Base-by-base conservation (phyloP, 2,888 invertebrate genomes). In the Tanypteryx hageni region DNA sequence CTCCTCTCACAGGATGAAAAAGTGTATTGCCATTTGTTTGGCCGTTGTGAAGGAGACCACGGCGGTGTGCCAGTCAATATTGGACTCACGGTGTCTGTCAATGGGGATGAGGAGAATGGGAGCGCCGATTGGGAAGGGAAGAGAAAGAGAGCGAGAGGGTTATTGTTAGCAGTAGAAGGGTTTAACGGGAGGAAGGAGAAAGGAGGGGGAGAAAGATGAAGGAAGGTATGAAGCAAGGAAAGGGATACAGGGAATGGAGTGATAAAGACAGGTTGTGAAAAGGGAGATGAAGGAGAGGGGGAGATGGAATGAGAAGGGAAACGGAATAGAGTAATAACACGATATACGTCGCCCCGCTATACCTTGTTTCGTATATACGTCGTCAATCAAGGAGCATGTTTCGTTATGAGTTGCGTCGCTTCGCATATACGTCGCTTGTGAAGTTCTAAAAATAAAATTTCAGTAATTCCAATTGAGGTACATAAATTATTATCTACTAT, bases 21-120 rank as follows among this genome's bases (percentile, higher is more conserved):
- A 89, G 89, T 89, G 89, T 44, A 68, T 89, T 89, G 89, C 44
- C 89, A 44, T 89, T 89, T 89, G 89, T 89, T 89, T 89, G 89
- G 89, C n/a, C 89, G 89, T 89, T 89, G 64, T 13, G 64, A 44
- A 64, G 31, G 89, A 68, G 64, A 31, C 89, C 83, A 18, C 83
- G 57, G 83, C 56, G 83, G 56, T 57, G 64, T 44, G 44, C 64
- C 89, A 89, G 89, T 89, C 89, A 89, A 89, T 89, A 89, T 89
- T 89, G 89, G 44, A 64, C 89, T 64, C 89, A 56, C 64, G 44
- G 31, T n/a, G 64, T 61, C 64, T 89, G 89, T 89, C 89, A 89
- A 89, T 89, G 89, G 89, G 64, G 44, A 1, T 1, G 44, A 44
- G 44, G 44, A 44, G 44, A 44, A 44, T 44, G 44, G 44, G 44